A percentile compares a stretch with the other conserved stretches of the same genome.
Conservation (phyloP, 2,113 vertebrate species). For the Seriola quinqueradiata region DNA sequence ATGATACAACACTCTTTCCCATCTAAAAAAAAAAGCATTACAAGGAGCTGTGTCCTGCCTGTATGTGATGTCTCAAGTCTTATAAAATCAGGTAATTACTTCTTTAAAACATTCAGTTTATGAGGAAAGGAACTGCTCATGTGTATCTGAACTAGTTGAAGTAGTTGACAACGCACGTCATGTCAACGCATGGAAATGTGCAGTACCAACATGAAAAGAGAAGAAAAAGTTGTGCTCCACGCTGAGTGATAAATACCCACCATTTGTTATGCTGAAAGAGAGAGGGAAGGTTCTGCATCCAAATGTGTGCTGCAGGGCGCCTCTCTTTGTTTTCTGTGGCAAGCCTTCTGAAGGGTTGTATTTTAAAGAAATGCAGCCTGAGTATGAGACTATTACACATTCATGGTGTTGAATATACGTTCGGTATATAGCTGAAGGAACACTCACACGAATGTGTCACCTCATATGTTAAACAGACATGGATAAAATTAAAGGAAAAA, state of each 20-base stretch:
- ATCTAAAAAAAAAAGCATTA: background rate
- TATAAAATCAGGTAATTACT: conserved; percentile 9
- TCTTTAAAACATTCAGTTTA: background rate
- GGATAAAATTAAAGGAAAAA: background rate
- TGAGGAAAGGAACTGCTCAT: background rate
- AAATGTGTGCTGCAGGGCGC: conserved; percentile 73
- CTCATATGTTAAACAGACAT: background rate
- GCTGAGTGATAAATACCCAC: conserved; percentile 79
- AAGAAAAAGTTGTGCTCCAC: conserved; percentile 70
- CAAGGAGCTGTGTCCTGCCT: background rate
- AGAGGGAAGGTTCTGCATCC: conserved; percentile 70
- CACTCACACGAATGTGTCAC: background rate
- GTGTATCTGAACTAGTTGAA: conserved; percentile 39
- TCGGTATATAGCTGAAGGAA: background rate
- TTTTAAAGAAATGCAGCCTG: conserved; percentile 34
- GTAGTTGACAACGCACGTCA: conserved; percentile 10
- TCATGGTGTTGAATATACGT: conserved; percentile 24
- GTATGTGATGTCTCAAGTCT: background rate
- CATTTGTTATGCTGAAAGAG: conserved; percentile 76
- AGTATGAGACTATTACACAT: conserved; percentile 9
- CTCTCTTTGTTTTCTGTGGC: conserved; percentile 70
- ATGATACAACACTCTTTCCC: background rate
- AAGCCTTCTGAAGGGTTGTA: conserved; percentile 46
- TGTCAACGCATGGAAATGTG: conserved; percentile 45
- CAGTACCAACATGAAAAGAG: conserved; percentile 56